A percentile compares a stretch with the other conserved stretches of the same genome.
phyloP scores from a whole-genome alignment of 2,888 invertebrate species.

The Protophormia terraenovae region DNA sequence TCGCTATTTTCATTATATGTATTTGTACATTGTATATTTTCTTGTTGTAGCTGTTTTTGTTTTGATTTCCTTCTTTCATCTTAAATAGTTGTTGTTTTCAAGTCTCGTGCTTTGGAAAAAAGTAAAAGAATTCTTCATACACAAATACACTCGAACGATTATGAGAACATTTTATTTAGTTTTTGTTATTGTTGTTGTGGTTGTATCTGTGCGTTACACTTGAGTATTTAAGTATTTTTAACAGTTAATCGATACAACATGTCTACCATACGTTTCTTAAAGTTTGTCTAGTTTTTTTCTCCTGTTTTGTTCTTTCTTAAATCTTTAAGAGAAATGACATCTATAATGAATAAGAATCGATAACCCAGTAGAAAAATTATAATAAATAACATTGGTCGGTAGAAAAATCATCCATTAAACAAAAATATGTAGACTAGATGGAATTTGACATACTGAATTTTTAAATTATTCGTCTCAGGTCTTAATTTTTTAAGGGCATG shows the following conservation, averaged over 20 bases:
- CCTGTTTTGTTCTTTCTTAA: slow-evolving; percentile 29
- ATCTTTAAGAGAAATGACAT: slow-evolving; percentile 56
- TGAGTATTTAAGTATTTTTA: slow-evolving; percentile 69
- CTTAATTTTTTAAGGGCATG: too few species aligned
- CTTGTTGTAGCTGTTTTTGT: slow-evolving; percentile 38
- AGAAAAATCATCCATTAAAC: too few species aligned
- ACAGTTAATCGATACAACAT: slow-evolving; percentile 67
- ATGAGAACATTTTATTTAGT: slow-evolving; percentile 21
- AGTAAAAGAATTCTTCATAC: slow-evolving; percentile 26
- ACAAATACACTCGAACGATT: not conserved
- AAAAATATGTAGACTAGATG: too few species aligned
- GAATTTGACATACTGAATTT: too few species aligned
- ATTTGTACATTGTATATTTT: not conserved
- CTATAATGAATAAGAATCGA: slow-evolving; percentile 3
- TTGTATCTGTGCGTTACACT: slow-evolving; percentile 62
- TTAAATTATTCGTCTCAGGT: too few species aligned
- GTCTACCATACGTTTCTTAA: slow-evolving; percentile 58
- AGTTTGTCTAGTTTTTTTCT: slow-evolving; percentile 29
- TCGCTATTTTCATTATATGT: slow-evolving; percentile 35
- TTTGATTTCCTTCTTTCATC: slow-evolving; percentile 62
- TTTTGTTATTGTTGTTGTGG: slow-evolving; percentile 70
- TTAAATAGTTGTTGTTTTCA: slow-evolving; percentile 49
- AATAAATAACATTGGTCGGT: too few species aligned
- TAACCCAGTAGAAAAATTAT: too few species aligned
- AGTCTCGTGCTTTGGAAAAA: slow-evolving; percentile 65